Evolutionary conservation across 2,888 invertebrate genomes (phyloP).

Genomic region (Zaprionus lineosus): DNA sequence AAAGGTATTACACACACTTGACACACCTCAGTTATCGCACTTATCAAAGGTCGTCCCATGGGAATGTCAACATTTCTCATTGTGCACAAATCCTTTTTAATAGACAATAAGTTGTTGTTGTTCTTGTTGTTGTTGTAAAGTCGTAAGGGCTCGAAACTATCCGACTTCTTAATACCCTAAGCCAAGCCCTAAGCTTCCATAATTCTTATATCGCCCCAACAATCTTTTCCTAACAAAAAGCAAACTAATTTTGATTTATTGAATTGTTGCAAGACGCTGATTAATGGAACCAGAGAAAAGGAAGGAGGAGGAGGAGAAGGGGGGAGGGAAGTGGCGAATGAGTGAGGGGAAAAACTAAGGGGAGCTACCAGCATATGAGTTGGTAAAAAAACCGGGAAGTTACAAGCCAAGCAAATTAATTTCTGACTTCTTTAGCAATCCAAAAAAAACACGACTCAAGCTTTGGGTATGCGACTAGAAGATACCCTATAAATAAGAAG

Average conservation of each 20-base stretch:
- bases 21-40: background rate
- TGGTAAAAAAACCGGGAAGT: background rate
- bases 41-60: conserved; percentile 58
- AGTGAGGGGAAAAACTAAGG: no score
- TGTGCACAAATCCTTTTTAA: conserved; percentile 32
- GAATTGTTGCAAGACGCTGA: conserved; percentile 43
- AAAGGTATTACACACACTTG: no score
- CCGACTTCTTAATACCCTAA: no score
- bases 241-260: conserved; percentile 70
- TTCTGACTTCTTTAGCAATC: conserved; percentile 36
- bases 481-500: conserved; percentile 1
- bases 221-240: conserved; percentile 35
- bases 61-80: conserved; percentile 40
- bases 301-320: no score
- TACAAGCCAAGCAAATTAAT: conserved; percentile 34
- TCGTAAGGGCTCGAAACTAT: no score
- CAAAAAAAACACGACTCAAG: background rate
- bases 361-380: conserved; percentile 31
- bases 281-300: conserved; percentile 41
- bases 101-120: conserved; percentile 62
- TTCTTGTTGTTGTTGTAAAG: no score
- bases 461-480: background rate
- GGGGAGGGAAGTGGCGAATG: no score
- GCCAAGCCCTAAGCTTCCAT: no score
- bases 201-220: no score